phyloP scores from a whole-genome alignment of 2,797 vertebrate species.

The Psittacula derbiana region DNA sequence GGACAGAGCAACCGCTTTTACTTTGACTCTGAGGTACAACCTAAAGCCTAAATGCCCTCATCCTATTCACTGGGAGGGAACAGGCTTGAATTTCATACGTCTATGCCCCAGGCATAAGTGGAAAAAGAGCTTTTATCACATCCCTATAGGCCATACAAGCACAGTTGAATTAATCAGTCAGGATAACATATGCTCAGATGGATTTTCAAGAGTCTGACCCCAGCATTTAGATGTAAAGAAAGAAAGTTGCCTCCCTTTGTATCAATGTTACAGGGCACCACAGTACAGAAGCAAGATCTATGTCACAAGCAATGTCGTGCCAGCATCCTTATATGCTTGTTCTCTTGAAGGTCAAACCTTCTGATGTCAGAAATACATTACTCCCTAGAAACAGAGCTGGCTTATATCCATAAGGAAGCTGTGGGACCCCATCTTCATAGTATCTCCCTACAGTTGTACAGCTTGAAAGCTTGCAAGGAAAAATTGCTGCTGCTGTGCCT shows the following conservation, averaged over 20 bases:
- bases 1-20: constrained; percentile 31
- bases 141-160: neutral
- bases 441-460: neutral
- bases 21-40: neutral
- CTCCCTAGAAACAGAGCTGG: neutral
- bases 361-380: neutral
- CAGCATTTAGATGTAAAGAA: neutral
- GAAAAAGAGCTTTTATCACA: neutral
- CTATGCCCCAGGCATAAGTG: neutral
- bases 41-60: neutral
- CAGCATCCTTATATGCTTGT: neutral
- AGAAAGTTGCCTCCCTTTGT: neutral
- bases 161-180: neutral
- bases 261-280: neutral
- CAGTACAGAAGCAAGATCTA: neutral
- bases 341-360: neutral
- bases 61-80: neutral
- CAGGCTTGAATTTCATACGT: neutral
- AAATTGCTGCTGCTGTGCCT: neutral
- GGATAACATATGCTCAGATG: neutral
- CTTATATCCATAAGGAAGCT: neutral
- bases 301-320: neutral
- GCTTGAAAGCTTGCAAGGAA: neutral
- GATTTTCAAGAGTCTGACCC: neutral
- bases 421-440: neutral